Percentiles rank a stretch among this genome's conserved stretches.
Conservation (phyloP, 1,140 invertebrate genomes). For the Temnothorax longispinosus region DNA sequence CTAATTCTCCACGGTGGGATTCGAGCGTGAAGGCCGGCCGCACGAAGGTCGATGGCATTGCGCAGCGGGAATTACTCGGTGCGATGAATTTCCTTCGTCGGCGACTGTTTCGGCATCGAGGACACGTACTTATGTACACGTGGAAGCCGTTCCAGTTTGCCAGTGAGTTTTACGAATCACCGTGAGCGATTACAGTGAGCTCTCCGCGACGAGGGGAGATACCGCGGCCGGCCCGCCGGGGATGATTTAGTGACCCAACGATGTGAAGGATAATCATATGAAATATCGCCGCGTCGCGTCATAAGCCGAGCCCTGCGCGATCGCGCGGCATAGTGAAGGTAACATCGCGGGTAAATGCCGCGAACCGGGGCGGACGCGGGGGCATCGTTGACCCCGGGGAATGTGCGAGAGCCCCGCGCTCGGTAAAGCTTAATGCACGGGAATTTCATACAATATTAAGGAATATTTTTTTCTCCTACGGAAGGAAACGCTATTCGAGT, state of each 20-base stretch:
- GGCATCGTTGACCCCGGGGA: constrained; percentile 68
- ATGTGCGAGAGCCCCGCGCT: constrained; percentile 56
- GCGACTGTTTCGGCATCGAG: neutral
- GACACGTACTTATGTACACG: neutral
- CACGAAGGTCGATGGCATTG: too few relatives aligned
- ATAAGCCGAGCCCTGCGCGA: constrained; percentile 38
- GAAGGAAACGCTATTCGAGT: constrained; percentile 51
- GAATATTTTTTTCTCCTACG: constrained; percentile 50
- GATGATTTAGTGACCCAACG: constrained; percentile 72
- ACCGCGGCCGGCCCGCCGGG: constrained; percentile 20
- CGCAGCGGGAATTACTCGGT: neutral
- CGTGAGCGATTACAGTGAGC: constrained; percentile 46
- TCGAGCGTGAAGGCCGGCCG: constrained; percentile 17
- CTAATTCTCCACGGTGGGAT: constrained; percentile 37
- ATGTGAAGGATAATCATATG: constrained; percentile 71
- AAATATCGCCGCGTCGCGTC: constrained; percentile 66
- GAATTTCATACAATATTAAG: constrained; percentile 73
- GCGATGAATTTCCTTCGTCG: neutral
- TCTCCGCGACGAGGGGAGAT: constrained; percentile 36
- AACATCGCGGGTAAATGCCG: constrained; percentile 33
- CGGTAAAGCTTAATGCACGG: constrained; percentile 39
- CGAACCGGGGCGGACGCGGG: constrained; percentile 19
- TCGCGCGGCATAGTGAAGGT: constrained; percentile 33
- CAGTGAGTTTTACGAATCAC: constrained; percentile 54
- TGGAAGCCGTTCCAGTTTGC: constrained; percentile 53